phyloP scores from a whole-genome alignment of 1,140 invertebrate genomes.

The Heterodera carotae region DNA sequence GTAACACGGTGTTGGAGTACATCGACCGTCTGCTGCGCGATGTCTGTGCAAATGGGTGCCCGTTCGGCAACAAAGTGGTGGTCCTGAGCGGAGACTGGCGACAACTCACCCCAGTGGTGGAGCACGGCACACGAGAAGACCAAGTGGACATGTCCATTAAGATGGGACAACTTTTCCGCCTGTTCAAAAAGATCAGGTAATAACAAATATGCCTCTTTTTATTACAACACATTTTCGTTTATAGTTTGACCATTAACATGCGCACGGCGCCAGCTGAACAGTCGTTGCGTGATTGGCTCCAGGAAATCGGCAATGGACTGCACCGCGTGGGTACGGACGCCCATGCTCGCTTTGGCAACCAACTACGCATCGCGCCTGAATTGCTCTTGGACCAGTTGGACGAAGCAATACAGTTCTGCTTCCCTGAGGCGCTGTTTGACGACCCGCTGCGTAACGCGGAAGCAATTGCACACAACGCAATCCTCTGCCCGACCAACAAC shows the following conservation, averaged over 20 bases:
- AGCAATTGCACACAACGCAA: background rate
- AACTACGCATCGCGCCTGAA: background rate
- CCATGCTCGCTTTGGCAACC: too few relatives aligned
- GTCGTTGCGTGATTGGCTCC: background rate
- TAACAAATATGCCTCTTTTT: background rate
- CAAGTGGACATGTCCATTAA: background rate
- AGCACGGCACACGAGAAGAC: constrained; percentile 13
- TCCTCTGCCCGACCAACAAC: constrained; percentile 11
- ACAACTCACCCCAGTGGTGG: constrained; percentile 55
- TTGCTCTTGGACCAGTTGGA: background rate
- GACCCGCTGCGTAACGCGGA: constrained; percentile 2
- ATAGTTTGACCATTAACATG: constrained; percentile 31
- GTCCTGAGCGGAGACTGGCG: constrained; percentile 62
- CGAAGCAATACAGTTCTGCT: background rate
- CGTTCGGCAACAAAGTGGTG: constrained; percentile 56
- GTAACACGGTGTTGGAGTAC: background rate
- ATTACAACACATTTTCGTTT: background rate
- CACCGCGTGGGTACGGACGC: background rate
- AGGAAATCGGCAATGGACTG: constrained; percentile 10
- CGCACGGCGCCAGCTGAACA: background rate
- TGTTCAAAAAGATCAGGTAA: constrained; percentile 18
- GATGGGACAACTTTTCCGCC: background rate
- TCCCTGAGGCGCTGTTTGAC: background rate
- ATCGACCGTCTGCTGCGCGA: constrained; percentile 9
- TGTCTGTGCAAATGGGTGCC: constrained; percentile 10